Evolutionary conservation across 2,888 invertebrate species (phyloP).

Genomic region (Elysia crispata): DNA sequence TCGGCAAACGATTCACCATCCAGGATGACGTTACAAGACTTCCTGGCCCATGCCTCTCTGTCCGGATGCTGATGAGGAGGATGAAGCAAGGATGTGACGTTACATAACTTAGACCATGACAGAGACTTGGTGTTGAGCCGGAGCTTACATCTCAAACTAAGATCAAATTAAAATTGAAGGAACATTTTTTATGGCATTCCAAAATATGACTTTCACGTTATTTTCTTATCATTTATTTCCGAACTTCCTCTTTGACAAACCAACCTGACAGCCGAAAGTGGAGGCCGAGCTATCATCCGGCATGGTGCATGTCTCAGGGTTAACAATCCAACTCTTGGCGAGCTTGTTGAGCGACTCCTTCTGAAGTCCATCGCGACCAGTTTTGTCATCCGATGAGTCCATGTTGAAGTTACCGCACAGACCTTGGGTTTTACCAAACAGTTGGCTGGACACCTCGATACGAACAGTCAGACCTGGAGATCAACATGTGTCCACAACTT

Average conservation of each 20-base stretch:
- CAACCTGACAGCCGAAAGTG: no score
- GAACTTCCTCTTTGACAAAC: no score
- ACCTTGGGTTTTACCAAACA: neutral
- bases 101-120: no score
- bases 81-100: no score
- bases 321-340: slow-evolving; percentile 18
- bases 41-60: slow-evolving; percentile 45
- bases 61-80: slow-evolving; percentile 24
- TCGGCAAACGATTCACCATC: slow-evolving; percentile 43
- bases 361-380: neutral
- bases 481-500: no score
- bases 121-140: no score
- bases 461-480: slow-evolving; percentile 1
- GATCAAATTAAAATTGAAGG: no score
- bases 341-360: neutral
- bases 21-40: slow-evolving; percentile 41
- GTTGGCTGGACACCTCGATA: slow-evolving; percentile 13
- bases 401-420: slow-evolving; percentile 35
- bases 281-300: neutral
- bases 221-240: no score
- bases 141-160: no score
- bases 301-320: slow-evolving; percentile 13
- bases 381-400: slow-evolving; percentile 21
- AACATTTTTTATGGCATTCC: no score
- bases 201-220: no score